These are phyloP conservation scores for Morinoia aosen DNA, from an alignment of 2,888 invertebrate genomes.

Conservation along the genomic window DNA sequence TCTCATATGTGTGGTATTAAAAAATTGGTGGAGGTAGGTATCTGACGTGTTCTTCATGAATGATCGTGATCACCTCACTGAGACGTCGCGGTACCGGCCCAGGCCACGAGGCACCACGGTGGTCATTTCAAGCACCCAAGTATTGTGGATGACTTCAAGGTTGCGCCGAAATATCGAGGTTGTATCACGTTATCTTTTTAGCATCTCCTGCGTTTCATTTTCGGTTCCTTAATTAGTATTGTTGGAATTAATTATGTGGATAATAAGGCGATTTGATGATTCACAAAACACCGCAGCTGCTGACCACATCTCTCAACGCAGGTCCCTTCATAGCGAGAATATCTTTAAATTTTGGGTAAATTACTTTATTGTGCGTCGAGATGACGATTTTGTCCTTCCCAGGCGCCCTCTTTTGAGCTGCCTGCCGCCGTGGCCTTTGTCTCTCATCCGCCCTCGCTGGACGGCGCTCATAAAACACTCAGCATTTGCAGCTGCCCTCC, in stretches of 20 bases:
- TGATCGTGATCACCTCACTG: no score
- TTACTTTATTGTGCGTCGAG: conserved; percentile 28
- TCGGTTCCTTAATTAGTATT: neutral
- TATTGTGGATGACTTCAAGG: no score
- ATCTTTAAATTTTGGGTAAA: neutral
- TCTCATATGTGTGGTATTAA: no score
- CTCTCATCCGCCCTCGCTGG: neutral
- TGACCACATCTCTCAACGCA: neutral
- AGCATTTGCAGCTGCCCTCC: neutral
- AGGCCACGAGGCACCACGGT: no score
- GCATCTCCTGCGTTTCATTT: neutral
- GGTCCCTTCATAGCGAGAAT: neutral
- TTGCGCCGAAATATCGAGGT: no score
- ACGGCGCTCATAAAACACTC: neutral
- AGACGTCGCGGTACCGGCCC: no score
- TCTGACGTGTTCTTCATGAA: no score
- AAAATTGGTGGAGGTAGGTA: no score
- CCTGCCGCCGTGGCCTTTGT: neutral
- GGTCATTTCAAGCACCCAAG: no score
- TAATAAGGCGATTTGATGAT: neutral
- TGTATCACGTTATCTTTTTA: no score
- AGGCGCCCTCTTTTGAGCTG: neutral
- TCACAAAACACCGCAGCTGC: neutral
- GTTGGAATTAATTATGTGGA: neutral
- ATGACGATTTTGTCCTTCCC: conserved; percentile 41